Evolutionary conservation across 2,888 invertebrate genomes (phyloP), one percentile per base, ranked within the genome.

Genomic region (Acanthoscelides obtectus): DNA sequence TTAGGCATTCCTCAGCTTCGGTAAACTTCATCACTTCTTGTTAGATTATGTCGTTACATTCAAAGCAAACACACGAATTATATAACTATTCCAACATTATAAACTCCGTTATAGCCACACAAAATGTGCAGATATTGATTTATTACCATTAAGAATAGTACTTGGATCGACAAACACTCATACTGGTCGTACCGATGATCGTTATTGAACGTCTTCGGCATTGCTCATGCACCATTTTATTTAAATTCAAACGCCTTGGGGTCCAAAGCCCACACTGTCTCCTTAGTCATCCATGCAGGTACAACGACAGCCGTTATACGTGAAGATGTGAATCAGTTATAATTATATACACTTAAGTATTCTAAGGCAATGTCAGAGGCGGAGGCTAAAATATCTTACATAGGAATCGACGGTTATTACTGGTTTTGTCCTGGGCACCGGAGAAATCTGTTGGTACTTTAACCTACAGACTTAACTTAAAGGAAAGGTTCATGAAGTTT

Each of bases 371-470:
- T 45, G 45, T 17, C 45, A 45, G 45, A 17, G 45, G 17, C 45
- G 45, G 6, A 45, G 73, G 72, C 71, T 73, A 45, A 64, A 27
- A n/a, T n/a, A n/a, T n/a, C n/a, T n/a, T n/a, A n/a, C n/a, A n/a
- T n/a, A n/a, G n/a, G n/a, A n/a, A n/a, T n/a, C n/a, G n/a, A n/a
- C n/a, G n/a, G n/a, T n/a, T n/a, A n/a, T n/a, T n/a, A n/a, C n/a
- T n/a, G n/a, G n/a, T n/a, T n/a, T n/a, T n/a, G n/a, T n/a, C n/a
- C n/a, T n/a, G n/a, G n/a, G n/a, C n/a, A n/a, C n/a, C n/a, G n/a
- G n/a, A n/a, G n/a, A n/a, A n/a, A n/a, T n/a, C n/a, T n/a, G n/a
- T n/a, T n/a, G n/a, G n/a, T n/a, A n/a, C n/a, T n/a, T n/a, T n/a
- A n/a, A n/a, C n/a, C n/a, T n/a, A n/a, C n/a, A n/a, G n/a, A n/a